These are phyloP conservation scores for Amiota communis DNA, from an alignment of 2,888 invertebrate genomes.

Conservation along the genomic window DNA sequence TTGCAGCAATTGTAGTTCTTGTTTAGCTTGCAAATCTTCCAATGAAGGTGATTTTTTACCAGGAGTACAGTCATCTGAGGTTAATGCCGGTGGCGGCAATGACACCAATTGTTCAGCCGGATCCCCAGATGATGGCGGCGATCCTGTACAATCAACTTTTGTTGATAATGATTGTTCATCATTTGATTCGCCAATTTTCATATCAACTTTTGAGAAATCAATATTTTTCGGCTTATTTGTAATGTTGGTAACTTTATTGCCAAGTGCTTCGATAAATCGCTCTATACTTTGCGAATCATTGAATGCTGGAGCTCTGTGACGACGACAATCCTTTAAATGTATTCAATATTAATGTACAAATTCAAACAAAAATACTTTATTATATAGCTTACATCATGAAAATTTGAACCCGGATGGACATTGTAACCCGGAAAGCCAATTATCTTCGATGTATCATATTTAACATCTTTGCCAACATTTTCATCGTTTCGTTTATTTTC, in stretches of 20 bases:
- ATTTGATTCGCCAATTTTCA: constrained; percentile 66
- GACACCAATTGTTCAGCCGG: constrained; percentile 28
- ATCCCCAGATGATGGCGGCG: constrained; percentile 40
- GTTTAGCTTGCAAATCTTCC: constrained; percentile 81
- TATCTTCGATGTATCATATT: constrained; percentile 86
- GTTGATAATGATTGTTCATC: constrained; percentile 30
- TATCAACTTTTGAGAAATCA: constrained; percentile 55
- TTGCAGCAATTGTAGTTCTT: constrained; percentile 76
- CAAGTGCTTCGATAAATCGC: constrained; percentile 78
- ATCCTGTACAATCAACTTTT: constrained; percentile 50
- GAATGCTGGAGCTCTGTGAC: constrained; percentile 77
- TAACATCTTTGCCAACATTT: constrained; percentile 73
- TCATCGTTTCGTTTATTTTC: constrained; percentile 78
- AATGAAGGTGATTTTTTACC: constrained; percentile 74
- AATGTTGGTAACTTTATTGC: constrained; percentile 75
- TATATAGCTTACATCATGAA: constrained; percentile 78
- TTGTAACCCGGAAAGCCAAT: constrained; percentile 94
- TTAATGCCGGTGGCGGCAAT: constrained; percentile 22
- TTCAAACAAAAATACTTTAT: constrained; percentile 9
- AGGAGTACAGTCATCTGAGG: constrained; percentile 34
- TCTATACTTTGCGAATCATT: constrained; percentile 79
- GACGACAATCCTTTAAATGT: constrained; percentile 75
- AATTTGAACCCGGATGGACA: constrained; percentile 76
- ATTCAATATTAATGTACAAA: constrained; percentile 31
- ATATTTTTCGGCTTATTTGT: constrained; percentile 68